Percentiles rank a stretch among this genome's conserved stretches.
Evolutionary conservation across 2,888 invertebrate species (phyloP).

Genomic region (Cacoxenus indagator): DNA sequence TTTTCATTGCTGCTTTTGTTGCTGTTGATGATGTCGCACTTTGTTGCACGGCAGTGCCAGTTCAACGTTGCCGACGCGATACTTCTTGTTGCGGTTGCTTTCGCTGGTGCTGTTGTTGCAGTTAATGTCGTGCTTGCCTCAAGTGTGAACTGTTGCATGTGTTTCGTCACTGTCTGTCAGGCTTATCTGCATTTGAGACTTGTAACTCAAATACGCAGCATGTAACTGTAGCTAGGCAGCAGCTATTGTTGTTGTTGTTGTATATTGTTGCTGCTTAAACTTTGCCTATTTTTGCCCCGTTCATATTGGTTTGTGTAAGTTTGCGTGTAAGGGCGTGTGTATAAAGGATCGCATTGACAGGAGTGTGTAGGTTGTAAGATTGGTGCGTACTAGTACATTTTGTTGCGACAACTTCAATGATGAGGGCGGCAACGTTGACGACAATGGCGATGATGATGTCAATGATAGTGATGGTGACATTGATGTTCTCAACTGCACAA

Average conservation of each 20-base stretch:
- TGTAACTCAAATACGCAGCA: slow-evolving; percentile 10
- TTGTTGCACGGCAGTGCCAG: not conserved
- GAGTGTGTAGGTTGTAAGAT: not conserved
- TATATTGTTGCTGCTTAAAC: not conserved
- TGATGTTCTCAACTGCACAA: not conserved
- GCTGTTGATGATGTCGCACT: not conserved
- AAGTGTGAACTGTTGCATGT: slow-evolving; percentile 56
- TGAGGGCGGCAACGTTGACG: not conserved
- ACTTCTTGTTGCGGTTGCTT: not conserved
- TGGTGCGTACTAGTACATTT: not conserved
- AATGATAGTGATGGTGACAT: not conserved
- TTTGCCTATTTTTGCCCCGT: not conserved
- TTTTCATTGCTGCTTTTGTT: not conserved
- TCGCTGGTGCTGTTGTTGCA: not conserved
- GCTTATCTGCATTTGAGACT: slow-evolving; percentile 56
- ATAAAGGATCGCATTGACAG: not conserved
- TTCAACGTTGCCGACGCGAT: not conserved
- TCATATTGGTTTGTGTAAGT: not conserved
- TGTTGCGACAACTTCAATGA: not conserved
- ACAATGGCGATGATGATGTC: not conserved
- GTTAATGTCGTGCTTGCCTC: not conserved
- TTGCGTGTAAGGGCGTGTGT: not conserved
- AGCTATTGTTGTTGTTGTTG: not conserved
- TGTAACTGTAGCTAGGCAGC: not conserved
- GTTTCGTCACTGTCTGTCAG: slow-evolving; percentile 60